These are phyloP conservation scores for Apoderus coryli DNA, from an alignment of 2,888 invertebrate species.

Conservation along the genomic window DNA sequence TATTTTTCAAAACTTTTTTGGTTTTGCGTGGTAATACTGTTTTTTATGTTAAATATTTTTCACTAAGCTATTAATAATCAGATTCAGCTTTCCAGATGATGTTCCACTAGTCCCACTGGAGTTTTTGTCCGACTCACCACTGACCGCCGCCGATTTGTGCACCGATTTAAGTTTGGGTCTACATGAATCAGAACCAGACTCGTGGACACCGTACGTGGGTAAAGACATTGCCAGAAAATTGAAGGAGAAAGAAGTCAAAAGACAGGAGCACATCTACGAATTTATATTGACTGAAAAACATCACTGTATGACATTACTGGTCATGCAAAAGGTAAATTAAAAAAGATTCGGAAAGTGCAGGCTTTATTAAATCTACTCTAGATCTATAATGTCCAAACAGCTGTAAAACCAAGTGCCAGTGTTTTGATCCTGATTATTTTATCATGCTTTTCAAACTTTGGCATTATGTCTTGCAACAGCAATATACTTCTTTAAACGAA, in stretches of 20 bases:
- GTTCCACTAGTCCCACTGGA: slow-evolving; percentile 50
- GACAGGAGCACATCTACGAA: slow-evolving; percentile 95
- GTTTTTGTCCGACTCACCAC: slow-evolving; percentile 56
- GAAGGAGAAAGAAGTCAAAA: slow-evolving; percentile 70
- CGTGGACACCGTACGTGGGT: slow-evolving; percentile 85
- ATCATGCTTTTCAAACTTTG: too few species aligned
- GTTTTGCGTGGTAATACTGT: background rate
- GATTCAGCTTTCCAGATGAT: slow-evolving; percentile 51
- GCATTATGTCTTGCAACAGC: too few species aligned
- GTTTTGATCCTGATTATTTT: too few species aligned
- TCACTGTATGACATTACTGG: slow-evolving; percentile 82
- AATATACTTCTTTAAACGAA: too few species aligned
- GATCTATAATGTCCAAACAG: too few species aligned
- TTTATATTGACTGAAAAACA: slow-evolving; percentile 93
- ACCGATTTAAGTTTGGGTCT: slow-evolving; percentile 70
- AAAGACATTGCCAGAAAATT: slow-evolving; percentile 62
- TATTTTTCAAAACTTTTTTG: too few species aligned
- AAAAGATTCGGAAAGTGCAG: too few species aligned
- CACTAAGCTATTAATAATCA: slow-evolving; percentile 1
- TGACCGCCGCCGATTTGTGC: slow-evolving; percentile 65
- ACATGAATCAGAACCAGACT: slow-evolving; percentile 76
- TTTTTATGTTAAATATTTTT: slow-evolving; percentile 2
- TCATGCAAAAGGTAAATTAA: slow-evolving; percentile 92
- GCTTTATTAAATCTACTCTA: too few species aligned
- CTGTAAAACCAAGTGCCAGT: too few species aligned